phyloP scores from a whole-genome alignment of 2,113 vertebrate species.

The Rhabdomys dilectus region DNA sequence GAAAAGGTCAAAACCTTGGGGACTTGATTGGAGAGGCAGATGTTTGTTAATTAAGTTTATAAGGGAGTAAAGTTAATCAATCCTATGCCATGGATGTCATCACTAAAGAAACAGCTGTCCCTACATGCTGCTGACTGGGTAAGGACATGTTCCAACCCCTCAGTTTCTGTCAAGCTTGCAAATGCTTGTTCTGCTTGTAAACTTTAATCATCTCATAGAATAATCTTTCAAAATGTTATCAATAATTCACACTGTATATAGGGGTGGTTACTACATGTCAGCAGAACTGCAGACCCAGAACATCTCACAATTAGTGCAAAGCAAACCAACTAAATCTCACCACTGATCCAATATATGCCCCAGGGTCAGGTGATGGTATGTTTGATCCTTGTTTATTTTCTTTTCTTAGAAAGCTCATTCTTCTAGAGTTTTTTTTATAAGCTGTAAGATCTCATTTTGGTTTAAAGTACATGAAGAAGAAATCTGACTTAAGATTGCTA shows the following conservation, averaged over 20 bases:
- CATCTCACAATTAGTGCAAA: background rate
- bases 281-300: background rate
- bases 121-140: background rate
- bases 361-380: background rate
- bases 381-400: background rate
- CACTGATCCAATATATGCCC: background rate
- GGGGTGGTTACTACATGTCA: background rate
- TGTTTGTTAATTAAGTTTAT: conserved; percentile 79
- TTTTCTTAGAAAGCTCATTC: background rate
- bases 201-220: conserved; percentile 22
- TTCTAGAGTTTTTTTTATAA: conserved; percentile 18
- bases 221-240: background rate
- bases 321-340: background rate
- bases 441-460: background rate
- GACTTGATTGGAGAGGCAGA: conserved; percentile 64
- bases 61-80: conserved; percentile 74
- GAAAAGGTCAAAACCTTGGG: conserved; percentile 76
- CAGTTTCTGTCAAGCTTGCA: background rate
- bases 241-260: background rate
- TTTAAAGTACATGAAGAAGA: background rate
- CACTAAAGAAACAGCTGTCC: conserved; percentile 65
- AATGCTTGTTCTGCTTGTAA: conserved; percentile 38
- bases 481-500: background rate
- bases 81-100: background rate
- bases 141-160: background rate